These are phyloP conservation scores for Petromus typicus DNA, from an alignment of 2,113 vertebrate species.

Conservation along the genomic window DNA sequence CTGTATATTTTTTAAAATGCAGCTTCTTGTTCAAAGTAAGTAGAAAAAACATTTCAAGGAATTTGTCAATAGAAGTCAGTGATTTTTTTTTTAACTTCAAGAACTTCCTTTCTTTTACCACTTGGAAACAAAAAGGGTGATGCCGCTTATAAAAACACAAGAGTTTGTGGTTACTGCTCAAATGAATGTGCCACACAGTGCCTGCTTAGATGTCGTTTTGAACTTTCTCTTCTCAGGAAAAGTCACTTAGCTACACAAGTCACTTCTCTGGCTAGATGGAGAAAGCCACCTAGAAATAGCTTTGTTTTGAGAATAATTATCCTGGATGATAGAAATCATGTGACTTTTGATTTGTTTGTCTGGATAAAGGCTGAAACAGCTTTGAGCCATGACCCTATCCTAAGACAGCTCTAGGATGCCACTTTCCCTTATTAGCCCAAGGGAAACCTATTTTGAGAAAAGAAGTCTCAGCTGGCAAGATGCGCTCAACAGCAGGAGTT, in stretches of 20 bases:
- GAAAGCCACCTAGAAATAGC: conserved; percentile 17
- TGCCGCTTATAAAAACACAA: not conserved
- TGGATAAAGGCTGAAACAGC: not conserved
- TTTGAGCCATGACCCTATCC: not conserved
- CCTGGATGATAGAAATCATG: not conserved
- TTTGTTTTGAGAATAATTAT: conserved; percentile 52
- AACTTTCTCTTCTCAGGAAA: conserved; percentile 45
- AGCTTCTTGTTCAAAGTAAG: conserved; percentile 35
- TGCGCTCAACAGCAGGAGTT: not conserved
- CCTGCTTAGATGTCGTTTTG: not conserved
- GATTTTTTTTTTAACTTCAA: not conserved
- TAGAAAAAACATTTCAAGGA: not conserved
- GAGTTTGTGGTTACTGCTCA: not conserved
- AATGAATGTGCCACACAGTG: not conserved
- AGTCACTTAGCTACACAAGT: not conserved
- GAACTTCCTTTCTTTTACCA: not conserved
- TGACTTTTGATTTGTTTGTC: not conserved
- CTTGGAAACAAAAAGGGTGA: not conserved
- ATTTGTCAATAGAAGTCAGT: not conserved
- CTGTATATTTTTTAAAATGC: not conserved
- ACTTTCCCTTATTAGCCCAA: not conserved
- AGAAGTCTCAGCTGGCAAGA: not conserved
- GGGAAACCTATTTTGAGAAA: not conserved
- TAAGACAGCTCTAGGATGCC: not conserved
- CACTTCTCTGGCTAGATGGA: conserved; percentile 16